Conservation (phyloP, 1,140 invertebrate genomes). For the Drosophila tropicalis region DNA sequence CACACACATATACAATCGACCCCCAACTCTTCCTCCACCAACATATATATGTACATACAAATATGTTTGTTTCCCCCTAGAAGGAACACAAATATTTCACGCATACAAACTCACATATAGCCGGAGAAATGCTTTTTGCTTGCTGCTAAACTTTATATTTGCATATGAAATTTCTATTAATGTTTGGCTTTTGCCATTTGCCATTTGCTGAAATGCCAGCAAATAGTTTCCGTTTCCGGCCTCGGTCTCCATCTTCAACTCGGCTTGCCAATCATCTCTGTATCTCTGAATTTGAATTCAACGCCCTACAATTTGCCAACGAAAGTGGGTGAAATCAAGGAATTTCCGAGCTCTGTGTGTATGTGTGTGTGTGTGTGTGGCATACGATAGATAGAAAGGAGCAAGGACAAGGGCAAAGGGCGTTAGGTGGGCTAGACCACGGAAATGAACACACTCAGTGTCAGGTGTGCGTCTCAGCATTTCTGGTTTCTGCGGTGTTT, state of each 20-base stretch:
- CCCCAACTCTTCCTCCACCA: no score
- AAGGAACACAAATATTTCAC: constrained; percentile 14
- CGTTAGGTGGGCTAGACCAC: constrained; percentile 33
- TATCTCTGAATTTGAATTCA: constrained; percentile 48
- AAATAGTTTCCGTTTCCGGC: constrained; percentile 75
- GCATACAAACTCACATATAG: constrained; percentile 17
- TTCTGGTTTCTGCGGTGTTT: constrained; percentile 55
- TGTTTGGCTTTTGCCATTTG: constrained; percentile 41
- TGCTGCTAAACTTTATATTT: constrained; percentile 47
- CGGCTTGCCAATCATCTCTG: constrained; percentile 13
- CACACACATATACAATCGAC: constrained; percentile 14
- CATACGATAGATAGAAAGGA: not conserved
- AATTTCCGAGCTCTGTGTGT: constrained; percentile 44
- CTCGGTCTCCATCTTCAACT: constrained; percentile 16
- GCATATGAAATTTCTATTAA: constrained; percentile 78
- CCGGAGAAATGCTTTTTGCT: constrained; percentile 26
- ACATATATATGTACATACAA: not conserved
- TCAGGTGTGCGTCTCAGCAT: constrained; percentile 61
- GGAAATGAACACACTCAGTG: constrained; percentile 76
- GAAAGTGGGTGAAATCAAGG: constrained; percentile 37
- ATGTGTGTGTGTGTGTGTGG: constrained; percentile 3
- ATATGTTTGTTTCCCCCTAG: not conserved
- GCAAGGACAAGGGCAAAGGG: constrained; percentile 12
- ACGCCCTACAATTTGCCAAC: constrained; percentile 22
- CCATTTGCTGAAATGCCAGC: constrained; percentile 65